A percentile compares a stretch with the other conserved stretches of the same genome.
Conservation (phyloP, 2,113 vertebrate species). For the Galemys pyrenaicus region DNA sequence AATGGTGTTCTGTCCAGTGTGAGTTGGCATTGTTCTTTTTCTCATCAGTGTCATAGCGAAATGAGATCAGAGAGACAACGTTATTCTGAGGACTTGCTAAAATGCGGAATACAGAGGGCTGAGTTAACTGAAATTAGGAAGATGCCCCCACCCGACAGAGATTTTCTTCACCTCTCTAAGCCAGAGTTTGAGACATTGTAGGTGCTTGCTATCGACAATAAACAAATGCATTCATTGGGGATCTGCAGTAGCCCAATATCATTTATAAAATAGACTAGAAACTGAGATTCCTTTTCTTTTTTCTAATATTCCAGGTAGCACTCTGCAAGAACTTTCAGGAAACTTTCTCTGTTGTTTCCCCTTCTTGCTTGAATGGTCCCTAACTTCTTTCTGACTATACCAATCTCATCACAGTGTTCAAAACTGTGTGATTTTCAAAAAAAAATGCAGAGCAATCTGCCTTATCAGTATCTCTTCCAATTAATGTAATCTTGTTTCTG, state of each 20-base stretch:
- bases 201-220: background rate
- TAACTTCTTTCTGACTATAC: slow-evolving; percentile 52
- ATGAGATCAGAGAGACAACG: no score
- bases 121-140: background rate
- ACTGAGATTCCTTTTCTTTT: background rate
- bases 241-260: background rate
- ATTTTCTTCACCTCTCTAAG: background rate
- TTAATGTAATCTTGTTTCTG: slow-evolving; percentile 91
- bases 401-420: slow-evolving; percentile 70
- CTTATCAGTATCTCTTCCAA: slow-evolving; percentile 88
- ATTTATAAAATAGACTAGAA: background rate
- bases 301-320: background rate
- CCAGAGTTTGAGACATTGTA: background rate
- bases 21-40: no score
- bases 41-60: no score
- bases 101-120: background rate
- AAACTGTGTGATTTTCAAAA: slow-evolving; percentile 66
- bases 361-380: background rate
- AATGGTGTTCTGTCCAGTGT: no score
- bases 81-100: background rate
- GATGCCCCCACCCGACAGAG: background rate
- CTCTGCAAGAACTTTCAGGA: background rate
- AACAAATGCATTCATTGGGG: rapidly evolving
- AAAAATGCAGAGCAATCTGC: slow-evolving; percentile 77
- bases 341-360: background rate